Conservation (phyloP, 1,140 invertebrate species). For the Olivierus martensii region DNA sequence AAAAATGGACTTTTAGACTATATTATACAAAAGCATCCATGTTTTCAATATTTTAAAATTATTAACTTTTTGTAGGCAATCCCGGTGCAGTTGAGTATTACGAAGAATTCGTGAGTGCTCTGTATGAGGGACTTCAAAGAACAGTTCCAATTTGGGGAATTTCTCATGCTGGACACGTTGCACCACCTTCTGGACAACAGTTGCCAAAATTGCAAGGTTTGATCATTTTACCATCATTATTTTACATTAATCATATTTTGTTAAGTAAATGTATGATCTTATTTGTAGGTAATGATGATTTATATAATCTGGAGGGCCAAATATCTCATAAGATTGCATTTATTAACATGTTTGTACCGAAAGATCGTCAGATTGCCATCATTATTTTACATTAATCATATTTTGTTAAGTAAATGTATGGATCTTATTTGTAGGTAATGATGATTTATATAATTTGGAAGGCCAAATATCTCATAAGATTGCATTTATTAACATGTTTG, state of each 20-base stretch:
- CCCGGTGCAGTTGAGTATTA: constrained; percentile 58
- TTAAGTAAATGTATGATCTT: background rate
- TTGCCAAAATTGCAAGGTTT: constrained; percentile 21
- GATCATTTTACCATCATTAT: background rate
- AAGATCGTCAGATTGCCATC: constrained; percentile 41
- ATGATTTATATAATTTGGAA: constrained; percentile 45
- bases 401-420: background rate
- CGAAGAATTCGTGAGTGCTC: constrained; percentile 44
- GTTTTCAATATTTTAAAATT: too few species aligned
- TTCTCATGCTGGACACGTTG: constrained; percentile 48
- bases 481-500: constrained; percentile 52
- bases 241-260: background rate
- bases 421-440: constrained; percentile 28
- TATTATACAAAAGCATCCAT: too few species aligned
- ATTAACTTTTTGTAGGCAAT: constrained; percentile 47
- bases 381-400: background rate
- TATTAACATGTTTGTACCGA: constrained; percentile 52
- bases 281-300: constrained; percentile 32
- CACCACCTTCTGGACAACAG: constrained; percentile 15
- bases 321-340: constrained; percentile 65
- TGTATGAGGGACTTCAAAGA: constrained; percentile 39
- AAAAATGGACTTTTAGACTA: too few species aligned
- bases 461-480: constrained; percentile 70
- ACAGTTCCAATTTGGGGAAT: constrained; percentile 53
- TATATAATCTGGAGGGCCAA: constrained; percentile 56